A percentile compares a stretch with the other conserved stretches of the same genome.
phyloP scores from a whole-genome alignment of 2,888 invertebrate species.

The Galeruca laticollis region DNA sequence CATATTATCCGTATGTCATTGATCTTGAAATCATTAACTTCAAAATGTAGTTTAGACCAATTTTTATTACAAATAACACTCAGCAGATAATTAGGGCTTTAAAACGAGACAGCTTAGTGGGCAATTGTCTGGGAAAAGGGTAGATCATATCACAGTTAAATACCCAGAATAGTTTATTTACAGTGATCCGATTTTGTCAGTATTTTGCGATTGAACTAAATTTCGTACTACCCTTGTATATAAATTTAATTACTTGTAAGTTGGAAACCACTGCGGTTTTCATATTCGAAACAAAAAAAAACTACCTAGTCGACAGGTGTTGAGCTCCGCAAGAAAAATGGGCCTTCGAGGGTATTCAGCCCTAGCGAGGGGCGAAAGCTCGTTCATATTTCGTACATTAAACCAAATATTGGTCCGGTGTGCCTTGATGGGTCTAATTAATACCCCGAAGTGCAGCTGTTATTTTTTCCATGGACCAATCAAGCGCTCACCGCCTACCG shows the following conservation, averaged over 20 bases:
- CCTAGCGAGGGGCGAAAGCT: constrained; percentile 16
- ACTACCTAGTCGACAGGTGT: constrained; percentile 27
- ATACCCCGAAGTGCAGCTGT: constrained; percentile 66
- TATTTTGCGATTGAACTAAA: background rate
- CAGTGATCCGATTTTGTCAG: too few relatives aligned
- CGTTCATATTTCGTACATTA: constrained; percentile 27
- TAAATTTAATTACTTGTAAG: background rate
- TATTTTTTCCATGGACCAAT: constrained; percentile 66
- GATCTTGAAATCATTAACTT: too few relatives aligned
- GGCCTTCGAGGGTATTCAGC: background rate
- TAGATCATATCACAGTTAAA: too few relatives aligned
- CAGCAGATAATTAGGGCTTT: too few relatives aligned
- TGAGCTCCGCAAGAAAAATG: constrained; percentile 24
- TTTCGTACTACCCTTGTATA: background rate
- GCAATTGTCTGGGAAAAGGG: too few relatives aligned
- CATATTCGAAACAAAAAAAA: background rate
- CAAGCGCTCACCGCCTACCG: constrained; percentile 57
- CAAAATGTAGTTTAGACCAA: too few relatives aligned
- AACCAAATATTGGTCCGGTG: constrained; percentile 56
- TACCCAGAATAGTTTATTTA: too few relatives aligned
- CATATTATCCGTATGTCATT: too few relatives aligned
- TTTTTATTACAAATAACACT: too few relatives aligned
- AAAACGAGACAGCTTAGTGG: too few relatives aligned
- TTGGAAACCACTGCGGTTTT: background rate
- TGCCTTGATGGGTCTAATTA: constrained; percentile 63